Percentiles rank a stretch among this genome's conserved stretches.
Evolutionary conservation across 2,888 invertebrate species (phyloP).

Genomic region (Scaptomyza caliginosa): DNA sequence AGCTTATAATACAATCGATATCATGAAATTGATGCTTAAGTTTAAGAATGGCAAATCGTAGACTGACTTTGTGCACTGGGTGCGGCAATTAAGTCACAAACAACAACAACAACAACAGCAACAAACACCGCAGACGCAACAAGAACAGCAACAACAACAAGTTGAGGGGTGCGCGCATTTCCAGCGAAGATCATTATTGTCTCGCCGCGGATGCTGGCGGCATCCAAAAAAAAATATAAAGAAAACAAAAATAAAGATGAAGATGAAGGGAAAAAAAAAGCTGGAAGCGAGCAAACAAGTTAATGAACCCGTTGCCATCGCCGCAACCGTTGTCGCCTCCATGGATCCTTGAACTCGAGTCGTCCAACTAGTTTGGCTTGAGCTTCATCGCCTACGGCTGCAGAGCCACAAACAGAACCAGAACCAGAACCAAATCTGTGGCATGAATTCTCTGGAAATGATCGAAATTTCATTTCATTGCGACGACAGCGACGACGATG

Average conservation of each 20-base stretch:
- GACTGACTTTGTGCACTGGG: slow-evolving; percentile 55
- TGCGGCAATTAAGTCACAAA: slow-evolving; percentile 76
- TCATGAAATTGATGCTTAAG: too few species aligned
- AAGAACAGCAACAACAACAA: slow-evolving; percentile 11
- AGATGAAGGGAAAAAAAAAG: slow-evolving; percentile 5
- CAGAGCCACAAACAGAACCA: slow-evolving; percentile 1
- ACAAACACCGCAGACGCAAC: neutral
- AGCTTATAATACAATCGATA: slow-evolving; percentile 20
- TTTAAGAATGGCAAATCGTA: too few species aligned
- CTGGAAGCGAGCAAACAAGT: slow-evolving; percentile 63
- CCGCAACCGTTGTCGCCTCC: slow-evolving; percentile 26
- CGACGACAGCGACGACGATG: slow-evolving; percentile 27
- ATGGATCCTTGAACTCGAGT: slow-evolving; percentile 67
- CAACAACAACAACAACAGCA: slow-evolving; percentile 16
- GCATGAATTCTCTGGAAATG: slow-evolving; percentile 77
- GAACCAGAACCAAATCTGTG: slow-evolving; percentile 63
- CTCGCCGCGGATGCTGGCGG: slow-evolving; percentile 66
- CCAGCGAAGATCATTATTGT: slow-evolving; percentile 76
- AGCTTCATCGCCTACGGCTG: slow-evolving; percentile 19
- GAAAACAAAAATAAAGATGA: slow-evolving; percentile 5
- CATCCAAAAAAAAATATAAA: slow-evolving; percentile 39
- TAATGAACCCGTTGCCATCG: slow-evolving; percentile 71
- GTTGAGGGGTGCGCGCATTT: slow-evolving; percentile 50
- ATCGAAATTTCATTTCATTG: slow-evolving; percentile 75
- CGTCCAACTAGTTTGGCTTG: slow-evolving; percentile 66